These are phyloP conservation scores for Tuberolachnus salignus DNA, from an alignment of 2,888 invertebrate genomes.

Conservation along the genomic window DNA sequence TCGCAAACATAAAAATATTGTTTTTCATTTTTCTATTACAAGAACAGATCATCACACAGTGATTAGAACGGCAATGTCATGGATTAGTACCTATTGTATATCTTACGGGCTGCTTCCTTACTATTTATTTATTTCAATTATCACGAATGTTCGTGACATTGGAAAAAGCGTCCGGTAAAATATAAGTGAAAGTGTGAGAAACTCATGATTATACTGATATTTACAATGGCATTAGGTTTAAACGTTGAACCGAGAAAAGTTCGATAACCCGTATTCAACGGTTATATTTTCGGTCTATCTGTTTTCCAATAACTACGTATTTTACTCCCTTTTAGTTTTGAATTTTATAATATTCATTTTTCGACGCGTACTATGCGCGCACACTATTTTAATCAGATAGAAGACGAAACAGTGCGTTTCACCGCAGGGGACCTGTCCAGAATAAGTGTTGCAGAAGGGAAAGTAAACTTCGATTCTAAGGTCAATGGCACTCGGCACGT, in stretches of 20 bases:
- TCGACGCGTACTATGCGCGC: not conserved
- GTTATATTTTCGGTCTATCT: not conserved
- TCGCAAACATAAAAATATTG: too few species aligned
- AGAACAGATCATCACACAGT: not conserved
- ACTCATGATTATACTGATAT: constrained; percentile 35
- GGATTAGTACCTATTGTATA: constrained; percentile 23
- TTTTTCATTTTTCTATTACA: too few species aligned
- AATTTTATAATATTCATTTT: not conserved
- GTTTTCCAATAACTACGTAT: constrained; percentile 24
- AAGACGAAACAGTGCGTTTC: constrained; percentile 44
- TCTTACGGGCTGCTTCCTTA: not conserved
- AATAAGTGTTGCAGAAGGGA: constrained; percentile 54
- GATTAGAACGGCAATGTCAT: constrained; percentile 9
- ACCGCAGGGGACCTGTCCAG: constrained; percentile 49
- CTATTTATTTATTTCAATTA: constrained; percentile 35
- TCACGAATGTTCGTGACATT: constrained; percentile 50
- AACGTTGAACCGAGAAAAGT: constrained; percentile 35
- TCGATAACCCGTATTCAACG: not conserved
- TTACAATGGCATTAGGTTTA: constrained; percentile 37
- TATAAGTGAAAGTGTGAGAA: constrained; percentile 56
- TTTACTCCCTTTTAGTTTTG: not conserved
- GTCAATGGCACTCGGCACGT: constrained; percentile 48
- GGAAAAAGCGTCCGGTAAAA: constrained; percentile 46
- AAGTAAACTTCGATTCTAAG: constrained; percentile 54
- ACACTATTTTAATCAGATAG: constrained; percentile 27